Base-by-base conservation (phyloP, 1,140 invertebrate species). In the Pectinophora gossypiella region DNA sequence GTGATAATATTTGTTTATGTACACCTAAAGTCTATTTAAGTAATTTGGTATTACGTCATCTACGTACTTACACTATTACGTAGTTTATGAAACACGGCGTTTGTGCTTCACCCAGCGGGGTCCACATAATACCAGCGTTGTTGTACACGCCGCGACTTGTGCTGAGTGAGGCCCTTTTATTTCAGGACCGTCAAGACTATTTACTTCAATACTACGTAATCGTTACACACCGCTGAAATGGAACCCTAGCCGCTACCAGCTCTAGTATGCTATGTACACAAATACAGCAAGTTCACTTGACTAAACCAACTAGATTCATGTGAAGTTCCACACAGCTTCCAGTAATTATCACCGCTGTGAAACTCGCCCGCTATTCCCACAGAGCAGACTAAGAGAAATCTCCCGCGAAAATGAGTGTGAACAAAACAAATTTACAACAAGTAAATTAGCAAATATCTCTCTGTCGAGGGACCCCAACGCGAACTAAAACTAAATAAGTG, bases 401-500 rank as follows among this genome's bases (percentile, higher is more conserved):
- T 21, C 6, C 32, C 55, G 52, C 3, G 36, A 57, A 67, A 62
- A 61, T 59, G 51, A 59, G 57, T 62, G 64, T 56, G 54, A 69
- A 65, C 67, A 74, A 81, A 84, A 83, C 74, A 74, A 79, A 84
- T 78, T 76, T 76, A 68, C 64, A 72, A 68, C 67, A 68, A 81
- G 60, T 48, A 74, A 81, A 84, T 84, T 84, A 71, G 69, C 64
- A 60, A 76, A 80, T 84, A 80, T 80, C 76, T 84, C 80, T 80
- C 71, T 72, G 80, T 76, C 74, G 54, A 56, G 70, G 70, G 76
- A 74, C 60, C 56, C 59, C 38, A 27, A 54, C 52, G 70, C 76
- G 72, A 73, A 78, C 72, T 77, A 84, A 77, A 81, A 84, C 76
- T 80, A 83, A 81, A 80, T 84, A 84, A 76, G 75, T 83, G 76